Conservation (phyloP, 2,888 invertebrate genomes). For the Branchinecta sandiegonensis region DNA sequence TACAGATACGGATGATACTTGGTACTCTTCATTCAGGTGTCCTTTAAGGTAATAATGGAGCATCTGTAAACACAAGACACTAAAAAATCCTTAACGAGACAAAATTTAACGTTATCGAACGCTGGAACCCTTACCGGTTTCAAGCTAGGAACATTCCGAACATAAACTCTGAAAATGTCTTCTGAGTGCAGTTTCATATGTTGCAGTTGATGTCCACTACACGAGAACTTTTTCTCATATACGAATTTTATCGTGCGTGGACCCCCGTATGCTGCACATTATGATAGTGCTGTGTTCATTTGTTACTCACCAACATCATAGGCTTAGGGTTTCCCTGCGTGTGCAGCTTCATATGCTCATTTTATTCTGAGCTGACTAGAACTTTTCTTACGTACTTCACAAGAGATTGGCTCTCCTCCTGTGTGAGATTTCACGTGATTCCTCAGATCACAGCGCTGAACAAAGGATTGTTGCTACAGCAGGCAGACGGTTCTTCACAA, state of each 20-base stretch:
- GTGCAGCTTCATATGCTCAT: constrained; percentile 13
- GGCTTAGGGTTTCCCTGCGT: constrained; percentile 16
- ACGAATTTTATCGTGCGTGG: too few relatives aligned
- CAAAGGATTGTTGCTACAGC: not conserved
- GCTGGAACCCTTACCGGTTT: too few relatives aligned
- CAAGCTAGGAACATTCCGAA: too few relatives aligned
- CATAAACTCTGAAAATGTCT: not conserved
- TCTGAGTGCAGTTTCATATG: constrained; percentile 13
- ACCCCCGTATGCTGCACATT: too few relatives aligned
- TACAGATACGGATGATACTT: too few relatives aligned
- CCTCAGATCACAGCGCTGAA: not conserved
- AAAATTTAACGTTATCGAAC: too few relatives aligned
- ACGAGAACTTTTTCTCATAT: constrained; percentile 1
- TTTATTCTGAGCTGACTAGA: not conserved
- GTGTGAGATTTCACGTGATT: constrained; percentile 17
- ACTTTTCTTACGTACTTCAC: not conserved
- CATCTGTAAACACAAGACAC: too few relatives aligned
- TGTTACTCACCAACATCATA: not conserved
- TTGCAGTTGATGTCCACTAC: not conserved
- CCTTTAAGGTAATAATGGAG: too few relatives aligned
- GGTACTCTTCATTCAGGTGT: too few relatives aligned
- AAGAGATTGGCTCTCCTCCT: constrained; percentile 14
- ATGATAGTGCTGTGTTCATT: too few relatives aligned
- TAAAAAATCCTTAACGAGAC: too few relatives aligned
- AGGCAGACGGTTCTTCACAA: not conserved